These are phyloP conservation scores for Entomobrya multifasciata DNA, from an alignment of 2,888 invertebrate genomes.

Conservation along the genomic window DNA sequence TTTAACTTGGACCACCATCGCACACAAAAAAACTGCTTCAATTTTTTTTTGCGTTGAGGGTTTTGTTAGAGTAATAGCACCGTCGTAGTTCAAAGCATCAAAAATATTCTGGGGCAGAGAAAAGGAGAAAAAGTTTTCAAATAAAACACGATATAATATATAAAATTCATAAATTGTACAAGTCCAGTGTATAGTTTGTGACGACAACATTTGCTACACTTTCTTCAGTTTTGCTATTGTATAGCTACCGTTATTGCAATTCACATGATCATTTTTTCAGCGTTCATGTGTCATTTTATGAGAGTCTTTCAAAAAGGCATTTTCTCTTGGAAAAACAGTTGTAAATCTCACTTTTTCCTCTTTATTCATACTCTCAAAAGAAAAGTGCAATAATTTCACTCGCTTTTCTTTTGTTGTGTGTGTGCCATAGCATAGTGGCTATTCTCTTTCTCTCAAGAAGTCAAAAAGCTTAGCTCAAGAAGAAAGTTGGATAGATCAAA, in stretches of 20 bases:
- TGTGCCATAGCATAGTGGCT: not conserved
- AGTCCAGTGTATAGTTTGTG: not conserved
- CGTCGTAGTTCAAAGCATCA: slow-evolving; percentile 41
- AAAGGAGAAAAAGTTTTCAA: slow-evolving; percentile 30
- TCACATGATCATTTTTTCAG: slow-evolving; percentile 16
- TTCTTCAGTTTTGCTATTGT: not conserved
- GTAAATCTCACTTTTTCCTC: slow-evolving; percentile 71
- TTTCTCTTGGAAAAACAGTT: slow-evolving; percentile 57
- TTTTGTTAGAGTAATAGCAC: not conserved
- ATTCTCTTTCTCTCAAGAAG: not conserved
- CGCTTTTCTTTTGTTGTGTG: not conserved
- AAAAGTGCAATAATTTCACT: slow-evolving; percentile 39
- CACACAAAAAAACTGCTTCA: not conserved
- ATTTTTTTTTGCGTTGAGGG: slow-evolving; percentile 5
- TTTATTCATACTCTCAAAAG: slow-evolving; percentile 42
- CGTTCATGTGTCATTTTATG: slow-evolving; percentile 73
- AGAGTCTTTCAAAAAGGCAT: slow-evolving; percentile 69
- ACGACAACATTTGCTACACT: not conserved
- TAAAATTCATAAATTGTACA: slow-evolving; percentile 10
- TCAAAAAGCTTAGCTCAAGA: not conserved
- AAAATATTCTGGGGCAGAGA: slow-evolving; percentile 1
- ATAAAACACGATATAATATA: slow-evolving; percentile 40
- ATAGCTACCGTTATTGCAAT: slow-evolving; percentile 15
- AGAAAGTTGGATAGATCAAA: not conserved
- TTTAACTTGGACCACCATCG: not conserved